Percentiles rank a stretch among this genome's conserved stretches.
Evolutionary conservation across 1,140 invertebrate species (phyloP).

Genomic region (Parasteatoda tepidariorum): DNA sequence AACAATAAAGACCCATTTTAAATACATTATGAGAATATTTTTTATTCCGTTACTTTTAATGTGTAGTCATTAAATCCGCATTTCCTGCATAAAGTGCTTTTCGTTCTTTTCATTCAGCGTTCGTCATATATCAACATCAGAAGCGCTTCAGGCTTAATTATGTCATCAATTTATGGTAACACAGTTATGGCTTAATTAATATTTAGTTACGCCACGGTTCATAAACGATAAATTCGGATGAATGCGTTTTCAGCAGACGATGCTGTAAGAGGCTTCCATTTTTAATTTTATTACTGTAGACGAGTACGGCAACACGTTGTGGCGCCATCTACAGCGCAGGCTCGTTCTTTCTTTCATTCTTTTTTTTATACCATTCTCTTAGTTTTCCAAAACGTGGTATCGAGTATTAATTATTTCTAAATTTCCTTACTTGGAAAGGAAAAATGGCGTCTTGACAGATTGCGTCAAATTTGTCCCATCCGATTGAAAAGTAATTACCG

Average conservation of each 20-base stretch:
- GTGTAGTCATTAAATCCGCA: conserved; percentile 50
- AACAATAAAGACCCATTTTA: conserved; percentile 47
- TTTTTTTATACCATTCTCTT: background rate
- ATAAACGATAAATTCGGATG: conserved; percentile 54
- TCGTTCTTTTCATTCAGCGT: conserved; percentile 27
- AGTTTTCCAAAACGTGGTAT: conserved; percentile 16
- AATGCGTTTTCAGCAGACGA: conserved; percentile 23
- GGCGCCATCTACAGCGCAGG: conserved; percentile 43
- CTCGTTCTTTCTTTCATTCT: conserved; percentile 8
- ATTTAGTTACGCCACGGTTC: conserved; percentile 58
- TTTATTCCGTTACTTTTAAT: conserved; percentile 27
- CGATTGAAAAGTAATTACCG: conserved; percentile 59
- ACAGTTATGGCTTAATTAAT: conserved; percentile 56
- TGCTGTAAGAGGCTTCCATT: background rate
- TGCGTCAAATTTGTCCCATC: conserved; percentile 56
- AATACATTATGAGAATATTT: conserved; percentile 48
- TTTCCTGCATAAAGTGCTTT: conserved; percentile 17
- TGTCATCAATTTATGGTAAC: conserved; percentile 60
- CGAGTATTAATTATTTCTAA: conserved; percentile 60
- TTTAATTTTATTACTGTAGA: conserved; percentile 42
- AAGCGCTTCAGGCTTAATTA: conserved; percentile 50
- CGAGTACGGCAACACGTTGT: conserved; percentile 54
- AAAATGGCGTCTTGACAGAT: conserved; percentile 58
- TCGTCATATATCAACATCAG: conserved; percentile 55
- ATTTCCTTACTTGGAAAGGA: conserved; percentile 41